A percentile compares a stretch with the other conserved stretches of the same genome.
These are phyloP conservation scores for Platichthys flesus DNA, from an alignment of 2,113 vertebrate genomes.

Conservation along the genomic window DNA sequence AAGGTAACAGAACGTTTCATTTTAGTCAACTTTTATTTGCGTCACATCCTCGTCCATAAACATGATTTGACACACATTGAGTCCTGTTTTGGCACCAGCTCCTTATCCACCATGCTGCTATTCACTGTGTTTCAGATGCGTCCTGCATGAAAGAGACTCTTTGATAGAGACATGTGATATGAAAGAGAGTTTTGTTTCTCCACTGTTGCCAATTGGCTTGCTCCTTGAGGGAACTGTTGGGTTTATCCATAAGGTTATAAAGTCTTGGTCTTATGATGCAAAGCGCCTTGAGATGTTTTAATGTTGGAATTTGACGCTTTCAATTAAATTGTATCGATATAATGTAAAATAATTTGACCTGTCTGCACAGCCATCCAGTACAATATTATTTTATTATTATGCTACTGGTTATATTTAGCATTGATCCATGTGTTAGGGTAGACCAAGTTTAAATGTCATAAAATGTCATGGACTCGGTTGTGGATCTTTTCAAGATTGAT, in stretches of 20 bases:
- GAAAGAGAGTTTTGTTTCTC: neutral
- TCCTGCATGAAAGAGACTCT: neutral
- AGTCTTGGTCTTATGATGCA: too few species aligned
- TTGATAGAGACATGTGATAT: neutral
- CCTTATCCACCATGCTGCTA: neutral
- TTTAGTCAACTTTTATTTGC: too few species aligned
- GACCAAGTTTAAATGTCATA: neutral
- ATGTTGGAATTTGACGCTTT: too few species aligned
- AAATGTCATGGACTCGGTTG: neutral
- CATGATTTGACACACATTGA: neutral
- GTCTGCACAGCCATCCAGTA: neutral
- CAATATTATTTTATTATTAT: too few species aligned
- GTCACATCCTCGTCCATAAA: too few species aligned
- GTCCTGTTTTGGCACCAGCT: neutral
- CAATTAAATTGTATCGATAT: too few species aligned
- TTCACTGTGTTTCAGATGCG: neutral
- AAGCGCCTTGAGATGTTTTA: neutral
- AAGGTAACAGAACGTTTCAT: too few species aligned
- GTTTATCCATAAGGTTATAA: too few species aligned
- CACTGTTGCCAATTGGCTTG: neutral
- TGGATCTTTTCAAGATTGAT: neutral
- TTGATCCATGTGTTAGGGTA: neutral
- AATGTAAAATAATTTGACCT: neutral
- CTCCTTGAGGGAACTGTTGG: neutral
- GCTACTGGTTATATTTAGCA: neutral